A percentile compares a stretch with the other conserved stretches of the same genome.
Evolutionary conservation across 2,113 vertebrate genomes (phyloP).

Genomic region (Arenaria interpres): DNA sequence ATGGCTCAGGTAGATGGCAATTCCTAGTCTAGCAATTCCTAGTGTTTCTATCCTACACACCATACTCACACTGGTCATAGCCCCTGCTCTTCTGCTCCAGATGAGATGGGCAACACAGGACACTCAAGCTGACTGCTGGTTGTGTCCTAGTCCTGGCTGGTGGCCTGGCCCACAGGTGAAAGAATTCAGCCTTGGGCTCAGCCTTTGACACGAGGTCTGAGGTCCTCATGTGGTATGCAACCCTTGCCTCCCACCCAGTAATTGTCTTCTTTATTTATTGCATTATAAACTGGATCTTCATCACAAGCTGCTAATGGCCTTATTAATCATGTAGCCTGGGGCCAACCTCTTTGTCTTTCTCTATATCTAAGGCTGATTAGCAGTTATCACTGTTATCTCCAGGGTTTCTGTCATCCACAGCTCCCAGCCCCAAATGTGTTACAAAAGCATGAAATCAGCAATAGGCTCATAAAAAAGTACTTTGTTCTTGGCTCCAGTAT

Average conservation of each 20-base stretch:
- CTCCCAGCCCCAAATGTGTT: background rate
- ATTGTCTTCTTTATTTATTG: background rate
- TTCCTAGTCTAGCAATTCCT: background rate
- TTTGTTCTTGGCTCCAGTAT: background rate
- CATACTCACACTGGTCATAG: background rate
- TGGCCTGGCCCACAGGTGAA: background rate
- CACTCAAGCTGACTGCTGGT: background rate
- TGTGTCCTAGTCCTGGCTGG: background rate
- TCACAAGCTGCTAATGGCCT: background rate
- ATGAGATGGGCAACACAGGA: too few relatives aligned
- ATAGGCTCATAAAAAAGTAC: background rate
- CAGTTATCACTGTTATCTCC: background rate
- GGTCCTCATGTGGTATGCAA: background rate
- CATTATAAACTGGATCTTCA: background rate
- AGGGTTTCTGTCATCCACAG: background rate
- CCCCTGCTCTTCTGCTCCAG: background rate
- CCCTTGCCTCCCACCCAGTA: background rate
- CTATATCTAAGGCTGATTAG: background rate
- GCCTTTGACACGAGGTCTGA: background rate
- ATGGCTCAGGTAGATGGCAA: background rate
- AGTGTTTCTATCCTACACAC: background rate
- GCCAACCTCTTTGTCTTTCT: background rate
- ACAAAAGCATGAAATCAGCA: background rate
- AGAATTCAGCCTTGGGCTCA: background rate
- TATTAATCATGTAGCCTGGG: background rate